Evolutionary conservation across 2,113 vertebrate species (phyloP), one percentile per base, ranked within the genome.

Genomic region (Corythaixoides concolor): DNA sequence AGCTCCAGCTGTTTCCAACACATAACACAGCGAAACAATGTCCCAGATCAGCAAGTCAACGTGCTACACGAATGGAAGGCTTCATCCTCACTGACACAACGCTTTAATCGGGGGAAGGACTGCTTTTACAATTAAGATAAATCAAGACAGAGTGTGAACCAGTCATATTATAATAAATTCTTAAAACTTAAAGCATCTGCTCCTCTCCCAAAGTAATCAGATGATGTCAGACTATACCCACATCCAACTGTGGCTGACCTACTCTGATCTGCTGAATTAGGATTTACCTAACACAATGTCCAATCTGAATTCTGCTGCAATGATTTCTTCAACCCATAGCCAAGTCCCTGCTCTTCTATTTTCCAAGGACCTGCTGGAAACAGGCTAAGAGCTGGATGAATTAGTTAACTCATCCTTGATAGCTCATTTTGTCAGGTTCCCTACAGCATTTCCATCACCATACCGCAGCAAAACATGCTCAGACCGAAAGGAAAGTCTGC

Each of bases 111-210:
- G 6, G 19, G 5, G 13, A 83, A 52, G 5, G 1, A 17, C 35
- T 76, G 63, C 15, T 60, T 43, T 55, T 8, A 20, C 0, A 0
- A 22, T 35, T 5, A 18, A 45, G 10, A 59, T 15, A 50, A 72
- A 50, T 68, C 5, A 53, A n/a, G 47, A 58, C 13, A 4, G 59
- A 64, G 12, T 2, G 3, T 35, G 21, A 58, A 63, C 37, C 43
- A 49, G 50, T 9, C 50, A 7, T 2, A 1, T 21, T 1, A 7
- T 2, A 22, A 7, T 2, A 22, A 62, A 83, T 15, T 41, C 70
- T 35, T 21, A 24, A 39, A 52, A 35, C 21, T 60, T 22, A 56
- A 13, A 70, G 60, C 19, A 52, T 55, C 41, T 52, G 26, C 47
- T 73, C 21, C 41, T 45, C 28, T 45, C 47, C 67, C 35, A 11